Percentiles rank a stretch among this genome's conserved stretches.
These are phyloP conservation scores for Pegoplata infirma DNA, from an alignment of 2,888 invertebrate genomes.

Conservation along the genomic window DNA sequence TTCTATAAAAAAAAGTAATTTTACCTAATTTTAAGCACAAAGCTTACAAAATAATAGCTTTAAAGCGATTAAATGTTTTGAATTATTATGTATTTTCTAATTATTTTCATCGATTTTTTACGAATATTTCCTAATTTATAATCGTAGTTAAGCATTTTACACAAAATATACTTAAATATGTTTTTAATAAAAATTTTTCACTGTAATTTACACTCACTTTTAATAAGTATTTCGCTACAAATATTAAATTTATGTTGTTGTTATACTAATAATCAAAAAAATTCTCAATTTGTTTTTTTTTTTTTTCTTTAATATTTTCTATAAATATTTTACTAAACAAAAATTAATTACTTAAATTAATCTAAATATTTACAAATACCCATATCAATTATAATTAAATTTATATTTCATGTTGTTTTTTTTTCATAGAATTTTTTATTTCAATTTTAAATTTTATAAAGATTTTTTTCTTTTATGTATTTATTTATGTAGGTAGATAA, in stretches of 20 bases:
- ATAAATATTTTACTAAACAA: too few relatives aligned
- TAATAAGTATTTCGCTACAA: not conserved
- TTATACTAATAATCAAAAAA: not conserved
- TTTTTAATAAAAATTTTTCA: not conserved
- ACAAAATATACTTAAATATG: not conserved
- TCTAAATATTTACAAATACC: not conserved
- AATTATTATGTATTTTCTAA: too few relatives aligned
- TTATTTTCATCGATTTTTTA: too few relatives aligned
- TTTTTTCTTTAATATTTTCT: too few relatives aligned
- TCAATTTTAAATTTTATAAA: not conserved
- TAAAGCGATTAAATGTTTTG: too few relatives aligned
- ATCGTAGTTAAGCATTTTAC: not conserved
- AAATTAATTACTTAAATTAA: not conserved
- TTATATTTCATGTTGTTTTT: not conserved
- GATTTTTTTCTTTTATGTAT: not conserved
- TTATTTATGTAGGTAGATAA: conserved; percentile 7
- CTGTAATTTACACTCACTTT: not conserved
- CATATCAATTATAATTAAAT: not conserved
- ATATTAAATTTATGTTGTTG: not conserved
- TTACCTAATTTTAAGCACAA: too few relatives aligned
- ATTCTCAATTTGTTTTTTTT: too few relatives aligned
- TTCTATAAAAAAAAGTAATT: too few relatives aligned
- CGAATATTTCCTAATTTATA: too few relatives aligned
- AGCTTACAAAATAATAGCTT: too few relatives aligned
- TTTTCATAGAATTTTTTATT: not conserved